Evolutionary conservation across 1,140 invertebrate genomes (phyloP).

Genomic region (Nephotettix cincticeps): DNA sequence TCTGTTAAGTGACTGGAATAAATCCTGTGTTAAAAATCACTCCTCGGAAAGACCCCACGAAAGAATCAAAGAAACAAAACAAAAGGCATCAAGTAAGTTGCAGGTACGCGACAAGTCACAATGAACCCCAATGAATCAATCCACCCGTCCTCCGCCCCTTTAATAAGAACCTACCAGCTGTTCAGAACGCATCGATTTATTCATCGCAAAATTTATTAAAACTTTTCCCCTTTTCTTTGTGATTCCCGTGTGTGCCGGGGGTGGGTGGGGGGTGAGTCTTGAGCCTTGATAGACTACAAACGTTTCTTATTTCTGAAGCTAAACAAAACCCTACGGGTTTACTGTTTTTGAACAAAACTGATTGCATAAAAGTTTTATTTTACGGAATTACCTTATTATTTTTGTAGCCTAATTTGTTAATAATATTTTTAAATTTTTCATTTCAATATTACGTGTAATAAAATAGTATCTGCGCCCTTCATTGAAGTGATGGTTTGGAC

Average conservation of each 20-base stretch:
- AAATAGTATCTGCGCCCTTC: background rate
- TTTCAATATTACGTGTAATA: background rate
- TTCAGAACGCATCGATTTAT: constrained; percentile 9
- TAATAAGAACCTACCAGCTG: constrained; percentile 4
- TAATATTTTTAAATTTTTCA: background rate
- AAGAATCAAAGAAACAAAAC: no score
- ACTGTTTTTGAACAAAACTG: no score
- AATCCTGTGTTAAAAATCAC: no score
- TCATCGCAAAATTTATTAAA: constrained; percentile 8
- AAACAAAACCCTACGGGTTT: no score
- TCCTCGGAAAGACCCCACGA: no score
- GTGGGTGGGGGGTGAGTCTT: background rate
- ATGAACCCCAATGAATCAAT: background rate
- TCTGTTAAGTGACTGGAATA: no score
- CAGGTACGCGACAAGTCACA: background rate
- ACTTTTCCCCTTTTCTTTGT: constrained; percentile 7
- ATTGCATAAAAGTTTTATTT: background rate
- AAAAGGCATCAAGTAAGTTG: no score
- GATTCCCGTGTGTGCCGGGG: background rate
- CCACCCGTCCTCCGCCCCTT: background rate
- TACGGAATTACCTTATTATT: background rate
- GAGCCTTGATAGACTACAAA: background rate
- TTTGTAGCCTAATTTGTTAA: background rate
- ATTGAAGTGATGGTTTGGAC: background rate
- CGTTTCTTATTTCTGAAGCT: background rate